Conservation (phyloP, 2,113 vertebrate genomes). For the Lamprotornis superbus region DNA sequence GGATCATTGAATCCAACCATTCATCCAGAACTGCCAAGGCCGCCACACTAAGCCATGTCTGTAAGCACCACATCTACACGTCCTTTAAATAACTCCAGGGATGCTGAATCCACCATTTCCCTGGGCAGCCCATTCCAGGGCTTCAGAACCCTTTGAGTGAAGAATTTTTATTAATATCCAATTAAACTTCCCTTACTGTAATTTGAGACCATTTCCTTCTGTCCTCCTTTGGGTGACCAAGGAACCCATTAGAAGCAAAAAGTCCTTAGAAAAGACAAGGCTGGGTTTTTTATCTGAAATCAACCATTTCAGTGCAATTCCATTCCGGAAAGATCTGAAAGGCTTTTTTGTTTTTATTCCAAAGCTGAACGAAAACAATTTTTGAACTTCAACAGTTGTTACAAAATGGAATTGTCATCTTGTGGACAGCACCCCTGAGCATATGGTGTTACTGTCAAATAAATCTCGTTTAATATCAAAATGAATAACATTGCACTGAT, state of each 20-base stretch:
- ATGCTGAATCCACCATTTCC: background rate
- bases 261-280: background rate
- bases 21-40: background rate
- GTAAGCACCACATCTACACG: background rate
- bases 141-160: background rate
- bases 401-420: conserved; percentile 55
- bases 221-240: background rate
- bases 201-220: background rate
- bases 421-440: conserved; percentile 48
- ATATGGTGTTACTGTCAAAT: conserved; percentile 60
- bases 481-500: conserved; percentile 7
- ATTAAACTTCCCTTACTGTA: background rate
- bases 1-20: background rate
- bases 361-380: conserved; percentile 43
- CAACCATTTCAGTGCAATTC: conserved; percentile 4
- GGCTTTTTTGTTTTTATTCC: conserved; percentile 54
- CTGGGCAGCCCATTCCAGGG: background rate
- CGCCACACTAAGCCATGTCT: background rate
- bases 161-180: background rate
- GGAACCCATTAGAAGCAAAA: background rate
- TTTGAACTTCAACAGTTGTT: conserved; percentile 59
- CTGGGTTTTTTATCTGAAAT: conserved; percentile 14
- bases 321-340: conserved; percentile 21
- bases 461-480: conserved; percentile 49
- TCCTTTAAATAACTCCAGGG: background rate